These are phyloP conservation scores for Daktulosphaira vitifoliae DNA, from an alignment of 1,140 invertebrate species.

Conservation along the genomic window DNA sequence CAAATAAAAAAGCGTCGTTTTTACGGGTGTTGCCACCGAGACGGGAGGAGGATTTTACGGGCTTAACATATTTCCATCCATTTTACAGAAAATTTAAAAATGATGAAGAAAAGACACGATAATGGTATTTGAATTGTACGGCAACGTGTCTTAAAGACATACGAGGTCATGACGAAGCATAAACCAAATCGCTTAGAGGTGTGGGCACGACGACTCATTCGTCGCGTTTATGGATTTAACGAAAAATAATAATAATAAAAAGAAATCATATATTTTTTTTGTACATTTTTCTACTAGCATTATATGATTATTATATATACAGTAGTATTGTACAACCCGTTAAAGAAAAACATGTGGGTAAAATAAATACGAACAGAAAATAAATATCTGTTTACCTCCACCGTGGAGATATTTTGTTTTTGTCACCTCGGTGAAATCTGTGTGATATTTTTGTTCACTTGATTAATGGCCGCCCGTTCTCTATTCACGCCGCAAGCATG, in stretches of 20 bases:
- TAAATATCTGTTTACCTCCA: too few relatives aligned
- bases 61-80: slow-evolving; percentile 4
- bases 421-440: slow-evolving; percentile 6
- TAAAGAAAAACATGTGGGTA: slow-evolving; percentile 27
- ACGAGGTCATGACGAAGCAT: slow-evolving; percentile 33
- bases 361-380: slow-evolving; percentile 28
- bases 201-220: slow-evolving; percentile 22
- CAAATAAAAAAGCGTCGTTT: background rate
- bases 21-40: background rate
- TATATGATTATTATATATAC: background rate
- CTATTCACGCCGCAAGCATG: background rate
- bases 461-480: slow-evolving; percentile 21
- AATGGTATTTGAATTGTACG: slow-evolving; percentile 31
- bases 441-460: slow-evolving; percentile 5
- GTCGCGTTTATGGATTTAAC: slow-evolving; percentile 17
- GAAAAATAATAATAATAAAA: background rate
- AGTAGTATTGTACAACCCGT: slow-evolving; percentile 21
- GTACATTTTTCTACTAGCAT: slow-evolving; percentile 17
- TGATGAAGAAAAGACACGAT: slow-evolving; percentile 32
- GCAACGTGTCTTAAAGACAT: slow-evolving; percentile 28
- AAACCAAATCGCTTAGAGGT: slow-evolving; percentile 33
- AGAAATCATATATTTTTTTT: background rate
- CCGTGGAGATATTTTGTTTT: background rate
- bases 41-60: slow-evolving; percentile 10
- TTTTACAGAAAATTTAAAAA: slow-evolving; percentile 32